phyloP scores from a whole-genome alignment of 53 echinoderm and acorn worm species.

The Echinarachnius parma region DNA sequence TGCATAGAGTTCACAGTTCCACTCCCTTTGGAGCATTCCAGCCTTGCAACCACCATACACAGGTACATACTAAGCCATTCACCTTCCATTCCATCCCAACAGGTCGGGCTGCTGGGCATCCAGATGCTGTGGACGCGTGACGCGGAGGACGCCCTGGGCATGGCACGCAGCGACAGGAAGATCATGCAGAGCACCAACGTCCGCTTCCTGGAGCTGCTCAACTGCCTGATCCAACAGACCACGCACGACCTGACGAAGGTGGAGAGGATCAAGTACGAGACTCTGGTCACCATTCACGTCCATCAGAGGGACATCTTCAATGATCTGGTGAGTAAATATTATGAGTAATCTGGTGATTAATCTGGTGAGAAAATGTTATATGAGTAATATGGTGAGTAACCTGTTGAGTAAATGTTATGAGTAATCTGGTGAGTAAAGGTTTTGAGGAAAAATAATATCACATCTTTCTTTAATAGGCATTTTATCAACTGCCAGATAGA shows the following conservation, averaged over 20 bases:
- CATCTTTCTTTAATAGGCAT: too few relatives aligned
- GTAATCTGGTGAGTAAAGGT: too few relatives aligned
- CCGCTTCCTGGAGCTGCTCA: conserved; percentile 90
- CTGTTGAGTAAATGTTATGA: too few relatives aligned
- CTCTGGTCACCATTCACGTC: conserved; percentile 96
- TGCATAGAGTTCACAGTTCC: too few relatives aligned
- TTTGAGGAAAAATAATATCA: too few relatives aligned
- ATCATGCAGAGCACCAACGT: conserved; percentile 91
- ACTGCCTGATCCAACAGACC: conserved; percentile 90
- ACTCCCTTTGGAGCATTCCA: too few relatives aligned
- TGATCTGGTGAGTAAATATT: conserved; percentile 64
- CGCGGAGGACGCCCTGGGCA: conserved; percentile 87
- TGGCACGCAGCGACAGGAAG: conserved; percentile 91
- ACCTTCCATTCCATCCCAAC: too few relatives aligned
- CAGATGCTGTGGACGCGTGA: conserved; percentile 99
- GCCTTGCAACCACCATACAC: too few relatives aligned
- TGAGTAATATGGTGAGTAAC: too few relatives aligned
- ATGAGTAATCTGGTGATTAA: background rate
- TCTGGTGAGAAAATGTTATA: too few relatives aligned
- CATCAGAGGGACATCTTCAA: conserved; percentile 99
- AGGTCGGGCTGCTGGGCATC: conserved; percentile 97
- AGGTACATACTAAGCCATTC: too few relatives aligned
- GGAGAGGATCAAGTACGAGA: conserved; percentile 96
- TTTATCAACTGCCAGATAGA: too few relatives aligned
- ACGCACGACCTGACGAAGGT: conserved; percentile 98